Percentiles rank a stretch among this genome's conserved stretches.
Evolutionary conservation across 1,140 invertebrate genomes (phyloP).

Genomic region (Pachyrhynchus sulphureomaculatus): DNA sequence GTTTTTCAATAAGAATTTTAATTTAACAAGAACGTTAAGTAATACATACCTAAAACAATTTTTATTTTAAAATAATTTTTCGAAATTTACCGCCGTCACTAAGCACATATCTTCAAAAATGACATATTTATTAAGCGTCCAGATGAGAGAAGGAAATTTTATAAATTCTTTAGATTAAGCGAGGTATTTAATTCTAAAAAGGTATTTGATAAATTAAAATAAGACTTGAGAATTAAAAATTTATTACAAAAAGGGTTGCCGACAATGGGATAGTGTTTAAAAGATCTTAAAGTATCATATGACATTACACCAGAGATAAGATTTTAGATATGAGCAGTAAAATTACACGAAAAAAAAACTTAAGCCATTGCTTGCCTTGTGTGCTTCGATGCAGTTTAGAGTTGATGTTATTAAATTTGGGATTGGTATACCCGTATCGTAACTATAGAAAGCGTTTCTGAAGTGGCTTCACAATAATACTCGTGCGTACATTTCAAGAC

Average conservation of each 20-base stretch:
- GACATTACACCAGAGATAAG: conserved; percentile 6
- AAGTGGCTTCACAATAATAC: too few species aligned
- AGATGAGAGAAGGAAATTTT: not conserved
- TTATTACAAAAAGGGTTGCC: not conserved
- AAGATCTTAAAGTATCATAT: conserved; percentile 10
- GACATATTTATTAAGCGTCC: conserved; percentile 15
- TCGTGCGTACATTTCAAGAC: too few species aligned
- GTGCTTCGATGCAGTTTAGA: too few species aligned
- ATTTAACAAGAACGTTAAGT: too few species aligned
- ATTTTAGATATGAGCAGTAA: not conserved
- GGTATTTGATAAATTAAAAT: conserved; percentile 16
- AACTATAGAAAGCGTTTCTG: too few species aligned
- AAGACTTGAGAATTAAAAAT: conserved; percentile 8
- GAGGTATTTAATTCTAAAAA: conserved; percentile 11
- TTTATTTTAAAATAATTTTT: not conserved
- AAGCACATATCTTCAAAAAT: conserved; percentile 13
- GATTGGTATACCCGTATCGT: too few species aligned
- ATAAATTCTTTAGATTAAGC: conserved; percentile 16
- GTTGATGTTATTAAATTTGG: too few species aligned
- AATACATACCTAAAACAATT: too few species aligned
- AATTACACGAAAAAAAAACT: too few species aligned
- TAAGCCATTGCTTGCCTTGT: too few species aligned
- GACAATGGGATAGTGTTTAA: conserved; percentile 11
- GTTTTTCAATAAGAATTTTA: too few species aligned
- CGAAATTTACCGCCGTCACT: conserved; percentile 10